Evolutionary conservation across 2,888 invertebrate genomes (phyloP).

Genomic region (Prosapia bicincta): DNA sequence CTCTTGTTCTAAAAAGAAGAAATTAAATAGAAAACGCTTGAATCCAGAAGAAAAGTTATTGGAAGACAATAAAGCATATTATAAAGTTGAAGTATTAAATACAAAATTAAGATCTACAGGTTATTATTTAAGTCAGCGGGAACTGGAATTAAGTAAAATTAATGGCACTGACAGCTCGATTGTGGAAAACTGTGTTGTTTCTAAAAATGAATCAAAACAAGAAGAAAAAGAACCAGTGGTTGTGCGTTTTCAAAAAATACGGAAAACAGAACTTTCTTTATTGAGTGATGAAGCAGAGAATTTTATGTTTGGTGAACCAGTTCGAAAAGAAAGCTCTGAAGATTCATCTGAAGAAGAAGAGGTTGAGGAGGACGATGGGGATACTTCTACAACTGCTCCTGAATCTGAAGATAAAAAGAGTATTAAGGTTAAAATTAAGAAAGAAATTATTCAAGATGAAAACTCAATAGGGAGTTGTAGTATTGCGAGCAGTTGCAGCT

Average conservation of each 20-base stretch:
- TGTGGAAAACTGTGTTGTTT: slow-evolving; percentile 7
- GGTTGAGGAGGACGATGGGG: slow-evolving; percentile 35
- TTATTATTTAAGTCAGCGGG: slow-evolving; percentile 30
- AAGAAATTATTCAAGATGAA: slow-evolving; percentile 16
- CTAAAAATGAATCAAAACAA: slow-evolving; percentile 20
- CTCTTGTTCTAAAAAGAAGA: slow-evolving; percentile 4
- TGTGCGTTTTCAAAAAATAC: slow-evolving; percentile 70
- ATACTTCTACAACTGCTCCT: slow-evolving; percentile 7
- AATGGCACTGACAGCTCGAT: slow-evolving; percentile 20
- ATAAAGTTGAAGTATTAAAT: slow-evolving; percentile 68
- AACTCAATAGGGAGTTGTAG: slow-evolving; percentile 23
- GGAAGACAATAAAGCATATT: slow-evolving; percentile 58
- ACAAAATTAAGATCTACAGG: slow-evolving; percentile 61
- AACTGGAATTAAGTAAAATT: slow-evolving; percentile 22
- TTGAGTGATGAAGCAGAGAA: slow-evolving; percentile 83
- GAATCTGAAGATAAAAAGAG: slow-evolving; percentile 18
- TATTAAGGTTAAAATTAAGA: slow-evolving; percentile 16
- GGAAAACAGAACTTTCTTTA: slow-evolving; percentile 52
- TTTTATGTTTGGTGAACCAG: slow-evolving; percentile 71
- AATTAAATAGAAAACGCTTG: slow-evolving; percentile 42
- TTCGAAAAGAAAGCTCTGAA: slow-evolving; percentile 21
- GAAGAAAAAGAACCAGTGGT: slow-evolving; percentile 53
- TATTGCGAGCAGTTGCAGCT: slow-evolving; percentile 11
- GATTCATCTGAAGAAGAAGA: slow-evolving; percentile 21
- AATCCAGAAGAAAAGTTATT: slow-evolving; percentile 54